Evolutionary conservation across 2,888 invertebrate genomes (phyloP).

Genomic region (Nomada ferruginata): DNA sequence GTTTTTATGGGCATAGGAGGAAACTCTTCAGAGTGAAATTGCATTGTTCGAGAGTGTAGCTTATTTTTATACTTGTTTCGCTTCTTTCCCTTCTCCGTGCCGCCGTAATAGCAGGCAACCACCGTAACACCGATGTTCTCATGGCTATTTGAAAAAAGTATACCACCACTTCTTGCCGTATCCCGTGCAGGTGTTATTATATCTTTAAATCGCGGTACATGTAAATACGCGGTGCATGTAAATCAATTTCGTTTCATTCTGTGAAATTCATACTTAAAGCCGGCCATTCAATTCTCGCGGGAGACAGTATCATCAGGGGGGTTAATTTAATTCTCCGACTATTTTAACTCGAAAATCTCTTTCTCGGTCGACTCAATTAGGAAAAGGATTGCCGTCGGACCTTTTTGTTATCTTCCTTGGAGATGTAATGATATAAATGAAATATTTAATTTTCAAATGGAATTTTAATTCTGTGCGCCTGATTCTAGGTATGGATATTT

Average conservation of each 20-base stretch:
- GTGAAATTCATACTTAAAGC: conserved; percentile 23
- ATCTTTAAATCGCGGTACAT: conserved; percentile 11
- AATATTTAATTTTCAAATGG: background rate
- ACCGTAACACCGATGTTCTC: background rate
- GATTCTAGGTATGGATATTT: no score
- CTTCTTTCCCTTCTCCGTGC: background rate
- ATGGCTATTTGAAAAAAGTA: background rate
- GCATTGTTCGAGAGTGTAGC: conserved; percentile 24
- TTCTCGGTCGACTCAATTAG: conserved; percentile 2
- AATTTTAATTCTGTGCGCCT: background rate
- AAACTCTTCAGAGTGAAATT: conserved; percentile 30
- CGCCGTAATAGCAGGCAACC: background rate
- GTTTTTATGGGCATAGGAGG: conserved; percentile 23
- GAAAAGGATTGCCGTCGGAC: background rate
- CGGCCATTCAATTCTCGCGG: conserved; percentile 13
- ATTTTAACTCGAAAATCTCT: conserved; percentile 14
- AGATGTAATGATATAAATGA: background rate
- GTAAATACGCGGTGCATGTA: conserved; percentile 19
- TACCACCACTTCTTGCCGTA: background rate
- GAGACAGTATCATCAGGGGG: background rate
- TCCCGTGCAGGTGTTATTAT: background rate
- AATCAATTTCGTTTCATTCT: conserved; percentile 22
- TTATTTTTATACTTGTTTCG: conserved; percentile 28
- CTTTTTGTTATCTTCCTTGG: background rate
- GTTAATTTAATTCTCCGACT: conserved; percentile 22